Evolutionary conservation across 2,888 invertebrate genomes (phyloP).

Genomic region (Drosophila stalkeri): DNA sequence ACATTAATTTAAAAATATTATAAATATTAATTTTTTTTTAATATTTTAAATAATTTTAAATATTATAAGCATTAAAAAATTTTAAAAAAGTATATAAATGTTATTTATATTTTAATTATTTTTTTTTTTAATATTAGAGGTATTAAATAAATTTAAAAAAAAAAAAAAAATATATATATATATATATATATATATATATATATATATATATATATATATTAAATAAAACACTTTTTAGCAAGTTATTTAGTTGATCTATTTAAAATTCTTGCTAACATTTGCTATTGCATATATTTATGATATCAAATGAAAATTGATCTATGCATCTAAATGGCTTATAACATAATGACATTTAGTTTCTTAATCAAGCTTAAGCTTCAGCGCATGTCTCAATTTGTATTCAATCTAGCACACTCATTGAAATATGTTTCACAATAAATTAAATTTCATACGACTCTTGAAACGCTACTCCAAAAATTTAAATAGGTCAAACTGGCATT

Average conservation of each 20-base stretch:
- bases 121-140: too few species aligned
- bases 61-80: too few species aligned
- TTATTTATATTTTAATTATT: too few species aligned
- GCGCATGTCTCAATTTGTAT: background rate
- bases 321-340: background rate
- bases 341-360: background rate
- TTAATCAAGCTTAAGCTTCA: background rate
- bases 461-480: slow-evolving; percentile 48
- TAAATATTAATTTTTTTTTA: too few species aligned
- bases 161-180: too few species aligned
- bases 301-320: background rate
- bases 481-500: slow-evolving; percentile 80
- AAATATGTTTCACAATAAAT: slow-evolving; percentile 68
- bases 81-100: background rate
- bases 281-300: background rate
- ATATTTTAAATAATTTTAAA: too few species aligned
- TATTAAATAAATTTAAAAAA: background rate
- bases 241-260: background rate
- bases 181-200: too few species aligned
- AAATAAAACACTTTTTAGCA: too few species aligned
- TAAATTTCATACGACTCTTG: slow-evolving; percentile 53
- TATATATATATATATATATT: too few species aligned
- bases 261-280: background rate
- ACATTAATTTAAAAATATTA: too few species aligned
- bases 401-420: slow-evolving; percentile 12